These are phyloP conservation scores for Falco naumanni DNA, from an alignment of 2,797 vertebrate species.

Conservation along the genomic window DNA sequence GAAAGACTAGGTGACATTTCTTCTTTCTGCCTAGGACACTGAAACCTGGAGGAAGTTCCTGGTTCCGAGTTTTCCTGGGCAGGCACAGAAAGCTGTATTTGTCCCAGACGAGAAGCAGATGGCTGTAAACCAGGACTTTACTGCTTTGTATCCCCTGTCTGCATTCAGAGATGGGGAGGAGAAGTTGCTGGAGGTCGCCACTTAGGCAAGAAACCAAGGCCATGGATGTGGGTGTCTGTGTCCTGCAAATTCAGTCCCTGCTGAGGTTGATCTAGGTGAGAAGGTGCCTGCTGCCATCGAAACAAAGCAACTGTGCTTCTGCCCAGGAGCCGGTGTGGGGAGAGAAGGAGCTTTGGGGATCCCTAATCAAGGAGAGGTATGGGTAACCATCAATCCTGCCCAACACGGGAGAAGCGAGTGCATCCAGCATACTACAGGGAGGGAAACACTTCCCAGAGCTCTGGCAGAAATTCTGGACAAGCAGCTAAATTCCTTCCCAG, in stretches of 20 bases:
- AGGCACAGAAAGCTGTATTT: neutral
- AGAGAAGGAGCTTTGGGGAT: neutral
- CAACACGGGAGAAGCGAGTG: neutral
- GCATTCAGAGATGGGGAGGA: neutral
- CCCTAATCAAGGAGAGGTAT: neutral
- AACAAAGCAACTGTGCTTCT: neutral
- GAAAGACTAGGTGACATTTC: neutral
- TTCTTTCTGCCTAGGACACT: neutral
- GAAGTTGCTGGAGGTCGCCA: neutral
- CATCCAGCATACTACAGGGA: neutral
- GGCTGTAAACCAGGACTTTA: neutral
- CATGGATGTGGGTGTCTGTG: neutral
- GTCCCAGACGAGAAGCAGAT: neutral
- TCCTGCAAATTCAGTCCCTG: neutral
- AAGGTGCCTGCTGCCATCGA: neutral
- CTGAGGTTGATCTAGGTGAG: neutral
- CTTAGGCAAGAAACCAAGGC: neutral
- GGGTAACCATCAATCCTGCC: slow-evolving; percentile 30
- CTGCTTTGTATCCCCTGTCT: neutral
- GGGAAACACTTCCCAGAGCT: slow-evolving; percentile 21
- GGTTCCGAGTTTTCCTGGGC: neutral
- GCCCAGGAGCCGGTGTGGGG: neutral
- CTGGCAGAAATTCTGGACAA: slow-evolving; percentile 38
- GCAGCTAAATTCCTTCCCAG: slow-evolving; percentile 30
- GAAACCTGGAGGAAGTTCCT: neutral